These are phyloP conservation scores for Nymphalis urticae DNA, from an alignment of 2,888 invertebrate species.

Conservation along the genomic window DNA sequence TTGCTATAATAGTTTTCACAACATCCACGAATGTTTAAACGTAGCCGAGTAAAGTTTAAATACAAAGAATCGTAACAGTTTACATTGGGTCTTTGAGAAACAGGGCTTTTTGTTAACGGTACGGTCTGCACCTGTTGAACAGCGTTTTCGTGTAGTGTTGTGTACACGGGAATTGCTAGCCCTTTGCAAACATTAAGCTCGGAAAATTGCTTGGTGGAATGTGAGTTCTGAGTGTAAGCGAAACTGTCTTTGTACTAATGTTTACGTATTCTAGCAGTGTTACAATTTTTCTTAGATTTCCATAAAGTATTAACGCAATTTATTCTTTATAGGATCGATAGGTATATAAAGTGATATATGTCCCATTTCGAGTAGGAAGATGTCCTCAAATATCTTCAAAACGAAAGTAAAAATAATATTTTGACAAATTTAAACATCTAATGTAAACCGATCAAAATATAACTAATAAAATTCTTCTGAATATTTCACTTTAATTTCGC, in stretches of 20 bases:
- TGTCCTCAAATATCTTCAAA: no score
- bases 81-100: conserved; percentile 23
- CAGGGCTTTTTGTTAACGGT: conserved; percentile 22
- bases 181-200: conserved; percentile 16
- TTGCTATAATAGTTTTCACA: no score
- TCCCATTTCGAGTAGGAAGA: no score
- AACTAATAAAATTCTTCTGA: no score
- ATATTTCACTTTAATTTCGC: no score
- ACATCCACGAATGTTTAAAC: neutral
- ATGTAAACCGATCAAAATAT: no score
- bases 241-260: neutral
- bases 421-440: no score
- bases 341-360: no score
- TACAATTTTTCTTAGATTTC: neutral
- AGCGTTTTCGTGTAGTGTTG: conserved; percentile 11
- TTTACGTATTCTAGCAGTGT: neutral
- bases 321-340: no score
- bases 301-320: neutral
- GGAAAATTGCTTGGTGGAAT: conserved; percentile 21
- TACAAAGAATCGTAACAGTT: conserved; percentile 24
- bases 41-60: conserved; percentile 21
- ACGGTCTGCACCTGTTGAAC: conserved; percentile 22
- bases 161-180: conserved; percentile 12
- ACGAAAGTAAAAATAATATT: no score
- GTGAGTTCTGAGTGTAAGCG: conserved; percentile 7